Evolutionary conservation across 2,113 vertebrate species (phyloP), one percentile per base, ranked within the genome.

Genomic region (Aviceda subcristata): DNA sequence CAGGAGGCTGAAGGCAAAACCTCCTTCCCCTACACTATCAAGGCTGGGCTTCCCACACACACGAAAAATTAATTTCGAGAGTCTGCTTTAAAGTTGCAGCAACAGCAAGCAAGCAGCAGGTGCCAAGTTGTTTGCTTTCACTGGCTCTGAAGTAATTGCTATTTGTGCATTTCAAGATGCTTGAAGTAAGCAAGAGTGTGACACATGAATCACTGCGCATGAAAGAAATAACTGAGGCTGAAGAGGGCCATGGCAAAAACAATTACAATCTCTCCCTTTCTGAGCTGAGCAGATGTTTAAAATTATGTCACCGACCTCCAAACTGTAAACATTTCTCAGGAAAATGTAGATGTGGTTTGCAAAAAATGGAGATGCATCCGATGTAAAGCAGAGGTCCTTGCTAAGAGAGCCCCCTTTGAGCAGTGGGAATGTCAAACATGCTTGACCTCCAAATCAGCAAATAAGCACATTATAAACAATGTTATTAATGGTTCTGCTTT

Each of bases 361-460:
- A 73, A 66, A 78, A 73, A 73, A 51, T 46, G 57, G 72, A 84
- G 36, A 89, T 55, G 38, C 34, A 36, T 73, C 76, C 53, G 0
- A 87, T 55, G 93, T 38, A 94, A 97, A 97, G 96, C 88, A 93
- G 92, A 95, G 83, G 80, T 85, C 91, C 88, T 73, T 41, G 92
- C 68, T 89, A 45, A 93, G 86, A 16, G 12, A 95, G 75, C 74
- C 92, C 88, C 88, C 57, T 96, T 77, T 39, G 71, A 93, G 92
- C 81, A 77, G 67, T 87, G 81, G 94, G 96, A 97, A 98, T 95
- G 97, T 93, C 94, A 97, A 97, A 97, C 94, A 96, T n/a, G 95
- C 96, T 97, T 97, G 96, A 97, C 97, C 96, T 96, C 96, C 88
- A 92, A 94, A 98, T 96, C 97, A 96, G 95, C 97, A 97, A 98